phyloP scores from a whole-genome alignment of 2,888 invertebrate genomes.

The Xanthorhoe spadicearia region DNA sequence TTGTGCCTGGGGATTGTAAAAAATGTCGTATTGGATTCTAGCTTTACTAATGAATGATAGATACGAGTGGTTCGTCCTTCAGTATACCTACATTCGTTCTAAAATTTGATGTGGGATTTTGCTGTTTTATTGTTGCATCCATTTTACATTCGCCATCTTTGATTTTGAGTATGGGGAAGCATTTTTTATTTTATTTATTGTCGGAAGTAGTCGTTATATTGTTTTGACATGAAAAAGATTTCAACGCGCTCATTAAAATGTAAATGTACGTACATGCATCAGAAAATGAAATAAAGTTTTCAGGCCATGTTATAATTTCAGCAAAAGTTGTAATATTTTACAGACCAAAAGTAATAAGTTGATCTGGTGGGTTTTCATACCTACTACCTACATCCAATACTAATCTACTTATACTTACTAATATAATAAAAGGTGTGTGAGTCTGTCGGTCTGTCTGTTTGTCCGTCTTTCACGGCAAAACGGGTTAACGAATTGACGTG shows the following conservation, averaged over 20 bases:
- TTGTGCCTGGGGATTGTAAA: slow-evolving; percentile 83
- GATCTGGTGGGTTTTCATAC: too few species aligned
- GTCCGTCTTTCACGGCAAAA: too few species aligned
- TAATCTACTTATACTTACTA: too few species aligned
- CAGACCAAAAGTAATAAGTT: too few species aligned
- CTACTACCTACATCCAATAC: too few species aligned
- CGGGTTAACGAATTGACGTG: too few species aligned
- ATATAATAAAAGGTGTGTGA: too few species aligned
- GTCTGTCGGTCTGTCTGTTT: too few species aligned
- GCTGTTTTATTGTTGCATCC: slow-evolving; percentile 50
- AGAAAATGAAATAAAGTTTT: not conserved
- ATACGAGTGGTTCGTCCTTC: slow-evolving; percentile 66
- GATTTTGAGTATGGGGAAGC: slow-evolving; percentile 44
- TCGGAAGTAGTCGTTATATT: not conserved
- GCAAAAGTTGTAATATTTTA: too few species aligned
- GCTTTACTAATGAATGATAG: slow-evolving; percentile 84
- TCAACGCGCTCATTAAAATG: slow-evolving; percentile 30
- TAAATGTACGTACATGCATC: not conserved
- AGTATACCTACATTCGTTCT: slow-evolving; percentile 63
- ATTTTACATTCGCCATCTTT: slow-evolving; percentile 50
- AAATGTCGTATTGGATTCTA: slow-evolving; percentile 85
- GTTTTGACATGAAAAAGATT: slow-evolving; percentile 31
- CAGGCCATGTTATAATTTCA: not conserved
- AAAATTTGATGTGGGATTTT: slow-evolving; percentile 74
- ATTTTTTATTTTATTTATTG: slow-evolving; percentile 13